Conservation (phyloP, 2,113 vertebrate genomes). For the Casuarius casuarius region DNA sequence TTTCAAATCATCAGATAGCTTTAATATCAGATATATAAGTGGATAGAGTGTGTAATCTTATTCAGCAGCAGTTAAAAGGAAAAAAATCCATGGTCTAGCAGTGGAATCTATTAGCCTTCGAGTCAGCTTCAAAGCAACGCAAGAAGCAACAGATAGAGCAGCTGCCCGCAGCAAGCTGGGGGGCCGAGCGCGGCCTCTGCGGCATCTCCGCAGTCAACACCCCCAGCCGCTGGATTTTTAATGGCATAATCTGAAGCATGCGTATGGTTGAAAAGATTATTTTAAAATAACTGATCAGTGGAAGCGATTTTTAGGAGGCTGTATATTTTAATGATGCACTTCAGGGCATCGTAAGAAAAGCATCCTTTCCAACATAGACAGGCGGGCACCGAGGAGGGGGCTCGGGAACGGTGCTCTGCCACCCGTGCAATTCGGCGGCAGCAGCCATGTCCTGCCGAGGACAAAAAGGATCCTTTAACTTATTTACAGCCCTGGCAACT, state of each 20-base stretch:
- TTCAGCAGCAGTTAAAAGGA: slow-evolving; percentile 43
- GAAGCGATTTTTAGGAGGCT: slow-evolving; percentile 27
- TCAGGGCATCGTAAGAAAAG: neutral
- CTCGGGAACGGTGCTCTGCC: neutral
- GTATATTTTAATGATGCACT: neutral
- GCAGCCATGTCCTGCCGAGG: neutral
- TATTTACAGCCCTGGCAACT: neutral
- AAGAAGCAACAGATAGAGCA: neutral
- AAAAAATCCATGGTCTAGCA: neutral
- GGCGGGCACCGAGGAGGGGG: neutral
- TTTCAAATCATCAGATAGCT: slow-evolving; percentile 51
- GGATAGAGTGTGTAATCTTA: slow-evolving; percentile 27
- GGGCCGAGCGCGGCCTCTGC: neutral
- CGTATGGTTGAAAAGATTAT: neutral
- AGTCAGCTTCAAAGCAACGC: neutral
- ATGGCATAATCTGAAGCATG: neutral
- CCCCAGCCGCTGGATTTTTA: neutral
- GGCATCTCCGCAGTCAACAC: neutral
- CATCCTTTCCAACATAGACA: neutral
- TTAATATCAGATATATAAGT: slow-evolving; percentile 45
- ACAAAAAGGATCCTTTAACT: neutral
- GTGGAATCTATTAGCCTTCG: slow-evolving; percentile 19
- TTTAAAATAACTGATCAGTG: slow-evolving; percentile 31
- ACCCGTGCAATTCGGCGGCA: neutral
- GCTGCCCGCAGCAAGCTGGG: neutral